Base-by-base conservation (phyloP, 2,113 vertebrate genomes). In the pig (Sus scrofa) region DNA sequence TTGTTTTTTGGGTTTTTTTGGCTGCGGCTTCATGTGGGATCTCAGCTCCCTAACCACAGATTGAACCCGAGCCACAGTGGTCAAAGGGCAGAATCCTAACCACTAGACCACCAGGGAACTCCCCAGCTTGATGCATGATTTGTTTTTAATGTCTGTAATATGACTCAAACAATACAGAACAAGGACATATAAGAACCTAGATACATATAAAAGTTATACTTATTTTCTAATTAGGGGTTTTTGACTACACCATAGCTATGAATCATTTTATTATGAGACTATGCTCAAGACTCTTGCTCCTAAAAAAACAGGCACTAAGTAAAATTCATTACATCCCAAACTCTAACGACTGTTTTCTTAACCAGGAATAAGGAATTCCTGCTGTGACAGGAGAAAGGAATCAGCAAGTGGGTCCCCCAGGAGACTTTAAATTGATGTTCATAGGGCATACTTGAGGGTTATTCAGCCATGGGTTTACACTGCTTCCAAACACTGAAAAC, bases 321-420 rank as follows among this genome's bases (percentile, higher is more conserved):
- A 60, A 90, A 95, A 93, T 32, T 86, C 71, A 91, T n/a, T 78
- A 60, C 54, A 74, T 71, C 5, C 34, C 60, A 88, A 62, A 24
- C 15, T 30, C 65, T 14, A 50, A 86, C 63, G 50, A 20, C 62
- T 78, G 44, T 75, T 94, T 81, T 60, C 86, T 86, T 39, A 79
- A 60, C 34, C 77, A 58, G 34, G 39, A 22, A 86, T 60, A 75
- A 44, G 44, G 8, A 44, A 44, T 44, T 44, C 44, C 58, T 10
- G 11, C 37, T 83, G 9, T 52, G 13, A 86, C 7, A 54, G 82
- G 9, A 54, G 24, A 26, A 34, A 86, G 12, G 11, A 68, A 81
- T 13, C 56, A 2, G 24, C 83, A 67, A 58, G 22, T 1, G 65
- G 44, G 6, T 37, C 24, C 73, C 65, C 32, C 34, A 24, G 9